Conservation (phyloP, 2,888 invertebrate species). For the Pardosa pseudoannulata region DNA sequence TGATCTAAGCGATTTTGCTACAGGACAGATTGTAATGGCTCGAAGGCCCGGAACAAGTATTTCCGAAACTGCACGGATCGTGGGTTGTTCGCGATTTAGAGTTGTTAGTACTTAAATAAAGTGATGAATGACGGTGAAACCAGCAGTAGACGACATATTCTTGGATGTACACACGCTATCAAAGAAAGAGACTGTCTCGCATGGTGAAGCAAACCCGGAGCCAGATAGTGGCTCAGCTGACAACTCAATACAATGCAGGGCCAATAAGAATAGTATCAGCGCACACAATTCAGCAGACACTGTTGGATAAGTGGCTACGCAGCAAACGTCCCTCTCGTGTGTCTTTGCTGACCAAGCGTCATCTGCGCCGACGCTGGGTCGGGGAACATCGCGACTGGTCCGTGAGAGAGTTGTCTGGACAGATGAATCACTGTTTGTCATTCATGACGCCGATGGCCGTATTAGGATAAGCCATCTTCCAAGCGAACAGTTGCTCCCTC, state of each 20-base stretch:
- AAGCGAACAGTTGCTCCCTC: not conserved
- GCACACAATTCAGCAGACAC: not conserved
- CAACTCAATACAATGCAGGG: not conserved
- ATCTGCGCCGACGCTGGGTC: not conserved
- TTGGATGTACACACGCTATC: no score
- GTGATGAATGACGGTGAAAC: no score
- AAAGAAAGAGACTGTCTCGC: no score
- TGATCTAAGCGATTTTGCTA: no score
- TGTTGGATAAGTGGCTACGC: not conserved
- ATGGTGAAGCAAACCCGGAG: no score
- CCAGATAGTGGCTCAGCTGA: not conserved
- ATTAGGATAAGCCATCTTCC: not conserved
- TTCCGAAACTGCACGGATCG: no score
- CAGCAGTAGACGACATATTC: no score
- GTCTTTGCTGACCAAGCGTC: not conserved
- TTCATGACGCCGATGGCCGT: not conserved
- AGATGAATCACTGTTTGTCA: not conserved
- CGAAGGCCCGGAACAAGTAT: no score
- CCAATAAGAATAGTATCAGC: not conserved
- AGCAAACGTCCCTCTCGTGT: not conserved
- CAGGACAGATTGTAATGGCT: no score
- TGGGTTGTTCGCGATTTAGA: no score
- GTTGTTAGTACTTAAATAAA: no score
- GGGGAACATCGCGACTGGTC: not conserved
- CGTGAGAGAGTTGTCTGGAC: not conserved